Evolutionary conservation across 1,140 invertebrate genomes (phyloP).

Genomic region (Dendroctonus valens): DNA sequence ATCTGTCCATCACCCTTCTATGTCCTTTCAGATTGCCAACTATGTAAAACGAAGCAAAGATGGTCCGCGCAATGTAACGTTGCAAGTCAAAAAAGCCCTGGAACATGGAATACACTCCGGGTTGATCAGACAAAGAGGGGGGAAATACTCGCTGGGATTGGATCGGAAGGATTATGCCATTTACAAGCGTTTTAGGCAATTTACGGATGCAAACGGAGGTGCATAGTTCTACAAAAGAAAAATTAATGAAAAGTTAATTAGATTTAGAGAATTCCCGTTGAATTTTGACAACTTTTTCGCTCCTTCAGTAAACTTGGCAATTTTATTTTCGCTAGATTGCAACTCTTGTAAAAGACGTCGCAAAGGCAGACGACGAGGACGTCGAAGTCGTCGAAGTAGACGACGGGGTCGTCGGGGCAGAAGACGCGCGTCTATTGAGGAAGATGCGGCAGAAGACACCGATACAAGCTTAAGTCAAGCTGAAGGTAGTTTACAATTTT

Average conservation of each 20-base stretch:
- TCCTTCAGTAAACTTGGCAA: too few species aligned
- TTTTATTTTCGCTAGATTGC: constrained; percentile 1
- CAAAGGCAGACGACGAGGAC: constrained; percentile 10
- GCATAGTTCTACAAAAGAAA: background rate
- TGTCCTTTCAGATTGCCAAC: constrained; percentile 10
- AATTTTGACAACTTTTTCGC: background rate
- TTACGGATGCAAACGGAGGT: constrained; percentile 3
- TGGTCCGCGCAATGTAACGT: constrained; percentile 20
- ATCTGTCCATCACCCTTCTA: background rate
- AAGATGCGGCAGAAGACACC: background rate
- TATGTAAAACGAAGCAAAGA: constrained; percentile 11
- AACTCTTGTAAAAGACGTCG: background rate
- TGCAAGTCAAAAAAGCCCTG: constrained; percentile 31
- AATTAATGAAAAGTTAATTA: background rate
- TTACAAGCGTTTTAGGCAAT: background rate
- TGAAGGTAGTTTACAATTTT: background rate
- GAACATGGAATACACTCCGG: constrained; percentile 29
- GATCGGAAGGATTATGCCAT: constrained; percentile 21
- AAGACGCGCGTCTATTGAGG: background rate
- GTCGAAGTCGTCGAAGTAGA: constrained; percentile 7
- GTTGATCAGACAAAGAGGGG: constrained; percentile 28
- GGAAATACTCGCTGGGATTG: constrained; percentile 30
- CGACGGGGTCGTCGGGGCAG: constrained; percentile 10
- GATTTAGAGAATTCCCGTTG: background rate
- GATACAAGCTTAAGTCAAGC: background rate